Percentiles rank a stretch among this genome's conserved stretches.
phyloP scores from a whole-genome alignment of 2,888 invertebrate genomes.

The Psylliodes chrysocephalus region DNA sequence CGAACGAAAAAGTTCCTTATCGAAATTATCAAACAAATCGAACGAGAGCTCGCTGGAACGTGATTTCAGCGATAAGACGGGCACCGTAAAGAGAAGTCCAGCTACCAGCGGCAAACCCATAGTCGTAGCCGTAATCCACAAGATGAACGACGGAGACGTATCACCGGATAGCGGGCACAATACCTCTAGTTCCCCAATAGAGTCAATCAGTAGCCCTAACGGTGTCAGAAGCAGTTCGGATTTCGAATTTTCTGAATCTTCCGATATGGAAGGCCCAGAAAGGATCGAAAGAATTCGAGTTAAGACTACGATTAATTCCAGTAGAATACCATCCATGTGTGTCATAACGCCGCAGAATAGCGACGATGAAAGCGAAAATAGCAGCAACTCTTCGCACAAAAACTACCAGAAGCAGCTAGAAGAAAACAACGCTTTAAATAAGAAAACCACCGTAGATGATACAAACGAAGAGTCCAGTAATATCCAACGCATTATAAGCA shows the following conservation, averaged over 20 bases:
- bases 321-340: conserved; percentile 91
- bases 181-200: conserved; percentile 82
- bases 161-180: conserved; percentile 85
- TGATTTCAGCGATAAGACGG: conserved; percentile 61
- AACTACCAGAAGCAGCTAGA: conserved; percentile 43
- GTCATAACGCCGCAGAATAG: conserved; percentile 89
- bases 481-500: conserved; percentile 45
- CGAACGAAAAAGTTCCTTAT: conserved; percentile 82
- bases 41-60: conserved; percentile 65
- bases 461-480: conserved; percentile 41
- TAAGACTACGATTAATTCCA: conserved; percentile 88
- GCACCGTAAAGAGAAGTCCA: conserved; percentile 63
- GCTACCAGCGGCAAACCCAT: conserved; percentile 66
- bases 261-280: conserved; percentile 88
- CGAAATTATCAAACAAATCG: conserved; percentile 66
- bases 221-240: conserved; percentile 78
- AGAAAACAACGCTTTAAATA: conserved; percentile 46
- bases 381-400: conserved; percentile 49
- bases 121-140: conserved; percentile 70
- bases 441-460: conserved; percentile 28
- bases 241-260: conserved; percentile 87
- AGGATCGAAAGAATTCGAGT: conserved; percentile 85
- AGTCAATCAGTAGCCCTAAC: conserved; percentile 77
- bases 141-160: conserved; percentile 71
- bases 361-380: conserved; percentile 80